Conservation (phyloP, 2,797 vertebrate species). For the Neopelma chrysocephalum region DNA sequence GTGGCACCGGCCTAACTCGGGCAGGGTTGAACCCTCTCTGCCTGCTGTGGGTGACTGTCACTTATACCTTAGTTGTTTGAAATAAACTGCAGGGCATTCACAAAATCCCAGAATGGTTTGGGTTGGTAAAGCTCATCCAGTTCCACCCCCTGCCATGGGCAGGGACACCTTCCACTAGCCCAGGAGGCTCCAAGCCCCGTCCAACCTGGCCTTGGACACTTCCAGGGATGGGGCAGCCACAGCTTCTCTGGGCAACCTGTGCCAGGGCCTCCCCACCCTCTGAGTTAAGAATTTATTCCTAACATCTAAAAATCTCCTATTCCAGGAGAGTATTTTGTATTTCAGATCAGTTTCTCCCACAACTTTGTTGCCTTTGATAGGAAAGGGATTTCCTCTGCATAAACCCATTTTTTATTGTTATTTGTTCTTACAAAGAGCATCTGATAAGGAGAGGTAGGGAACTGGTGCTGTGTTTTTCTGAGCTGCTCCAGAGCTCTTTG, state of each 20-base stretch:
- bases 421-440: background rate
- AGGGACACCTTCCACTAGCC: background rate
- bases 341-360: background rate
- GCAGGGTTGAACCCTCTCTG: background rate
- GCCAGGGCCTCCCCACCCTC: background rate
- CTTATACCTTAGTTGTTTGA: background rate
- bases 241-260: background rate
- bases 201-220: background rate
- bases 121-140: rapidly evolving
- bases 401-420: background rate
- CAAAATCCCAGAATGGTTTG: background rate
- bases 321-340: background rate
- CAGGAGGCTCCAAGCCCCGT: background rate
- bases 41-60: background rate
- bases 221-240: background rate
- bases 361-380: background rate
- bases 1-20: rapidly evolving
- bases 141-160: background rate
- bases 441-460: background rate
- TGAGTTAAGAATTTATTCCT: background rate
- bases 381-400: background rate
- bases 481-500: background rate
- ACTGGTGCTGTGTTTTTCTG: background rate
- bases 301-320: background rate
- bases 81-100: background rate